These are phyloP conservation scores for Seriola quinqueradiata DNA, from an alignment of 2,113 vertebrate species.

Conservation along the genomic window DNA sequence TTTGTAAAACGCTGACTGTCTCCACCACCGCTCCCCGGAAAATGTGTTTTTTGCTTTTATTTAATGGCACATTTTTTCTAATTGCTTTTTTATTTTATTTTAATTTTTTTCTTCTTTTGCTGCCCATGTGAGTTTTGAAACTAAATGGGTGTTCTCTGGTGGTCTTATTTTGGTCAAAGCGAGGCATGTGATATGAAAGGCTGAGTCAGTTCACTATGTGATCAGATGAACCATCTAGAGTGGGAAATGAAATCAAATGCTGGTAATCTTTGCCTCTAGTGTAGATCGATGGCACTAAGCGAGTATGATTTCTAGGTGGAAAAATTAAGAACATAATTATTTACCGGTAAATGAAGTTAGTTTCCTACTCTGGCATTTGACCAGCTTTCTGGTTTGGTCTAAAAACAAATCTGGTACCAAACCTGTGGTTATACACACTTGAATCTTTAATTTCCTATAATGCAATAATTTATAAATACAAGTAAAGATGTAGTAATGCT, in stretches of 20 bases:
- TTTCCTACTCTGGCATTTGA: conserved; percentile 25
- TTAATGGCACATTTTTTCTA: conserved; percentile 9
- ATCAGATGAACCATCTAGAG: conserved; percentile 13
- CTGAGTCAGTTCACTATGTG: conserved; percentile 4
- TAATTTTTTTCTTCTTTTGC: neutral
- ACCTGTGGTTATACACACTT: conserved; percentile 33
- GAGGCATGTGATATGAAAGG: neutral
- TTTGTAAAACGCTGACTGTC: neutral
- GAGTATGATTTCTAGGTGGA: neutral
- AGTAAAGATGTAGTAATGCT: conserved; percentile 30
- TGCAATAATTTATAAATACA: conserved; percentile 62
- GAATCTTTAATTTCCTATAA: conserved; percentile 39
- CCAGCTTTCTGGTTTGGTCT: conserved; percentile 14
- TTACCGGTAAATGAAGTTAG: neutral
- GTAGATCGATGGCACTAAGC: no score
- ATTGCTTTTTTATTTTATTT: no score
- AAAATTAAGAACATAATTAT: neutral
- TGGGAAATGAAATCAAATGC: neutral
- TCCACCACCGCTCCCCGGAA: neutral
- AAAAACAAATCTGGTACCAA: conserved; percentile 10
- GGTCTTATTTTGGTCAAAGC: neutral
- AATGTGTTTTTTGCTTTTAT: neutral
- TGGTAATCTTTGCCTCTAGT: neutral
- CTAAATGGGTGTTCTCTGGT: neutral
- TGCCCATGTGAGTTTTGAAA: conserved; percentile 18